A percentile compares a stretch with the other conserved stretches of the same genome.
phyloP scores from a whole-genome alignment of 2,888 invertebrate genomes.

The Latrodectus elegans region DNA sequence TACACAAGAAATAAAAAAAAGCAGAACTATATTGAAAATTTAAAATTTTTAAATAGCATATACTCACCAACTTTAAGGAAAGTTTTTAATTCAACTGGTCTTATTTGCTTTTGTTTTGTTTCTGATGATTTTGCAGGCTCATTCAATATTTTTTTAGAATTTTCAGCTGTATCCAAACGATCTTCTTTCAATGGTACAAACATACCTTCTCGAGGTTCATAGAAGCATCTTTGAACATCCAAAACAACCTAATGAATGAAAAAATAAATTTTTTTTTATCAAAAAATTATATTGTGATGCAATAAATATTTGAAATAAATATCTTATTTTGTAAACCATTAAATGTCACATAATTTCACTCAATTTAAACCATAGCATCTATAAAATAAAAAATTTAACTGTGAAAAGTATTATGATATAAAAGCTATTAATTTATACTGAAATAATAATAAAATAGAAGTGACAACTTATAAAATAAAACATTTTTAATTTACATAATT shows the following conservation, averaged over 20 bases:
- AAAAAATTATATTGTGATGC: no score
- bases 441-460: no score
- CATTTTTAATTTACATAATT: no score
- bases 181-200: conserved; percentile 76
- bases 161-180: conserved; percentile 72
- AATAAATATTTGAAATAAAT: no score
- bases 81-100: conserved; percentile 80
- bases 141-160: conserved; percentile 72
- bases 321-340: no score
- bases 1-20: background rate
- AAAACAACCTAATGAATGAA: conserved; percentile 74
- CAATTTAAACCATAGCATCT: no score
- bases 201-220: conserved; percentile 80
- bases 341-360: no score
- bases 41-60: background rate
- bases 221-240: conserved; percentile 81
- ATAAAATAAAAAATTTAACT: no score
- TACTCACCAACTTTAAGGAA: conserved; percentile 81
- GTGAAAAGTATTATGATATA: no score
- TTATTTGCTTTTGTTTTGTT: conserved; percentile 74
- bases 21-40: background rate
- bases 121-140: background rate
- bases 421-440: no score
- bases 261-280: background rate
- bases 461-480: no score